Conservation (phyloP, 1,140 invertebrate species). For the Drosophila takahashii region DNA sequence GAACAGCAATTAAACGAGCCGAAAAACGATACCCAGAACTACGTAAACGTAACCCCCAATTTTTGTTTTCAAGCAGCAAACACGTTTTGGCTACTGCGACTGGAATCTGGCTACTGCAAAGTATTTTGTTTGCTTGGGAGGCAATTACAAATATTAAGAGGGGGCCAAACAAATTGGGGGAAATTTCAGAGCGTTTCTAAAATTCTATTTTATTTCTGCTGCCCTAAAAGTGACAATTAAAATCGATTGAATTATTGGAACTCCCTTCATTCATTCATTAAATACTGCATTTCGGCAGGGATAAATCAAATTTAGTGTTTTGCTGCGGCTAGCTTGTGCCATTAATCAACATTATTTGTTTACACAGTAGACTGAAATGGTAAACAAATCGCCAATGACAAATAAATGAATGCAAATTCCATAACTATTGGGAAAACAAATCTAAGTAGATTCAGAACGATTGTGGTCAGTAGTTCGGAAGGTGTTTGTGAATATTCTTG, state of each 20-base stretch:
- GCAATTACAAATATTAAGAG: constrained; percentile 25
- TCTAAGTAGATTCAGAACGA: constrained; percentile 5
- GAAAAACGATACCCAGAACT: constrained; percentile 12
- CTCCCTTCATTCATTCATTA: constrained; percentile 2
- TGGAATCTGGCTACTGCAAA: constrained; percentile 5
- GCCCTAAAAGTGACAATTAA: constrained; percentile 8
- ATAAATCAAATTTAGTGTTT: constrained; percentile 24
- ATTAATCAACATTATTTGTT: constrained; percentile 37
- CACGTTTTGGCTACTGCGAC: constrained; percentile 41
- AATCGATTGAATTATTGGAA: constrained; percentile 5
- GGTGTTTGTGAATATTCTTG: background rate
- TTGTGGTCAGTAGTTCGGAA: constrained; percentile 1
- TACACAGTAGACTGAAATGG: constrained; percentile 35
- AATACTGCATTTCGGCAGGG: constrained; percentile 9
- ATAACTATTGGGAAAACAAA: constrained; percentile 39
- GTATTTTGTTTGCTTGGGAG: constrained; percentile 23
- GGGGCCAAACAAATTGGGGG: constrained; percentile 14
- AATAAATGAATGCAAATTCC: constrained; percentile 35
- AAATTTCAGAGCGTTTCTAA: constrained; percentile 2
- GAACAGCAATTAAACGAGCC: constrained; percentile 26
- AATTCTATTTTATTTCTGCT: background rate
- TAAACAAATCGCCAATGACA: constrained; percentile 35
- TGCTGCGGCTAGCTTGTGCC: constrained; percentile 20
- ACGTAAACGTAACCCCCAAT: constrained; percentile 5
- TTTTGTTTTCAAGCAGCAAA: constrained; percentile 28